These are phyloP conservation scores for Alectoris magna DNA, from an alignment of 2,797 vertebrate species.

Conservation along the genomic window DNA sequence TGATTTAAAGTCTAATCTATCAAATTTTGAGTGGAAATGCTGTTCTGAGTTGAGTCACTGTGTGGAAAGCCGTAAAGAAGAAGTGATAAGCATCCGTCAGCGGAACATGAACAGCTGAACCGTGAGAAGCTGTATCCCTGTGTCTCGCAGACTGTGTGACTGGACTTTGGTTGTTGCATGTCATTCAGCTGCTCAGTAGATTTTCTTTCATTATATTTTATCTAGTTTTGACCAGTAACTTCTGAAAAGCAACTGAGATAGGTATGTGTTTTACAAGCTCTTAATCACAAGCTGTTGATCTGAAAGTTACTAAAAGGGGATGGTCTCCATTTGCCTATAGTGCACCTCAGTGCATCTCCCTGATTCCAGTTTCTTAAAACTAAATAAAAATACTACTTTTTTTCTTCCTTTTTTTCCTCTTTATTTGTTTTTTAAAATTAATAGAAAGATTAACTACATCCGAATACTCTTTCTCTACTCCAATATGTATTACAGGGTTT, in stretches of 20 bases:
- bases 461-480: background rate
- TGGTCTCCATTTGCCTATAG: background rate
- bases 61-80: constrained; percentile 23
- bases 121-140: background rate
- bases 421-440: background rate
- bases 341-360: background rate
- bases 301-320: background rate
- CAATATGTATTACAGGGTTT: background rate
- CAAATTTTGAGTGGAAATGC: background rate
- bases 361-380: background rate
- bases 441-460: background rate
- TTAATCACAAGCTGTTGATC: background rate
- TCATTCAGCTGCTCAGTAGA: background rate
- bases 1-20: constrained; percentile 18
- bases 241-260: background rate
- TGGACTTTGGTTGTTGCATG: background rate
- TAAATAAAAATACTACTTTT: background rate
- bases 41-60: constrained; percentile 25
- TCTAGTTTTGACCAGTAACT: background rate
- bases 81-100: constrained; percentile 8
- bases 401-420: background rate
- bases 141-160: background rate
- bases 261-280: background rate
- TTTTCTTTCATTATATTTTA: background rate
- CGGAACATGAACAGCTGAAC: constrained; percentile 47